Evolutionary conservation across 2,797 vertebrate species (phyloP).

Genomic region (Uromys caudimaculatus): DNA sequence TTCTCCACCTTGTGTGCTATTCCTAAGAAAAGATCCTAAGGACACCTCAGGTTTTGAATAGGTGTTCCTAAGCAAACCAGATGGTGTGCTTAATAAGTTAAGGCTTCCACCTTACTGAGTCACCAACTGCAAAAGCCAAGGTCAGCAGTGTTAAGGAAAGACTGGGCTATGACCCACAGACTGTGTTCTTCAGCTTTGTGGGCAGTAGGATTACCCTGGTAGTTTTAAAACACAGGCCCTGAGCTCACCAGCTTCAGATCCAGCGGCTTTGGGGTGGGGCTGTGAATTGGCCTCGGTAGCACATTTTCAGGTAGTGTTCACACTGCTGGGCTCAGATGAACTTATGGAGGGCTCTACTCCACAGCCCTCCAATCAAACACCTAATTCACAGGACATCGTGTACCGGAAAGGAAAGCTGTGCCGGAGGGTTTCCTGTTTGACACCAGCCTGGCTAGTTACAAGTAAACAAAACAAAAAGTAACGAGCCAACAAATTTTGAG

Average conservation of each 20-base stretch:
- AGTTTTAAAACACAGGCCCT: neutral
- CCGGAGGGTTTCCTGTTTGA: slow-evolving; percentile 3
- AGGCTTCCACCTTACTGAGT: neutral
- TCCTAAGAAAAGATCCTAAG: slow-evolving; percentile 16
- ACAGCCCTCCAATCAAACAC: neutral
- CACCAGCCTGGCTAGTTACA: neutral
- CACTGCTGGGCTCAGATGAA: neutral
- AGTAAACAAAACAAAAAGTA: neutral
- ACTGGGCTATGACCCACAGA: neutral
- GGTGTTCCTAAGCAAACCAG: slow-evolving; percentile 54
- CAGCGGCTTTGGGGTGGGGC: neutral
- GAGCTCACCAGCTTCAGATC: neutral
- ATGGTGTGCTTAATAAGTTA: neutral
- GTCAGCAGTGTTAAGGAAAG: neutral
- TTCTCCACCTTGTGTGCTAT: neutral
- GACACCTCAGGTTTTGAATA: slow-evolving; percentile 19
- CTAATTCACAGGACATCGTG: neutral
- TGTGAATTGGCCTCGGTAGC: neutral
- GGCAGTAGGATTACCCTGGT: neutral
- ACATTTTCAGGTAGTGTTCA: too few species aligned
- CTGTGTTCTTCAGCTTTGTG: neutral
- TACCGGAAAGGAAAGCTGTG: neutral
- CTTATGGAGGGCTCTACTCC: neutral
- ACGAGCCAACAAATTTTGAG: neutral
- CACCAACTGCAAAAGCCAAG: neutral